These are phyloP conservation scores for Calliopum simillimum DNA, from an alignment of 2,888 invertebrate species.

Conservation along the genomic window DNA sequence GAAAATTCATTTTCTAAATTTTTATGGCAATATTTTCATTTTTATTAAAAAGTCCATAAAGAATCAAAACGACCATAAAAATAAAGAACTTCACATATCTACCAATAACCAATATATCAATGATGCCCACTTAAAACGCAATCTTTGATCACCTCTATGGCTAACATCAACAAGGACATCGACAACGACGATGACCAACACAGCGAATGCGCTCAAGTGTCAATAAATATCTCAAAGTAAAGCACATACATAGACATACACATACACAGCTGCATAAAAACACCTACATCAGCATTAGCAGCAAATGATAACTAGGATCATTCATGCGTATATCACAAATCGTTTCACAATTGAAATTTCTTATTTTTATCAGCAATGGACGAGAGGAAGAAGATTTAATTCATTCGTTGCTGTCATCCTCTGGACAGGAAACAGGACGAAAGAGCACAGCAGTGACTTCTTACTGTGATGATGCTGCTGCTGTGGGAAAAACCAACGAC, in stretches of 20 bases:
- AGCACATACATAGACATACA: background rate
- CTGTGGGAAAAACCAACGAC: background rate
- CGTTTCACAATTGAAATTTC: constrained; percentile 18
- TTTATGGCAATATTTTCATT: too few relatives aligned
- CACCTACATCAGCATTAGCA: background rate
- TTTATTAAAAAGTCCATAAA: too few relatives aligned
- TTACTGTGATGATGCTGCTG: background rate
- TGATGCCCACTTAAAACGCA: too few relatives aligned
- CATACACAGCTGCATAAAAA: background rate
- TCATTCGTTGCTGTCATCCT: background rate
- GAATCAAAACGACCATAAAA: too few relatives aligned
- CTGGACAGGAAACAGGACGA: background rate
- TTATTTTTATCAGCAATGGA: constrained; percentile 3
- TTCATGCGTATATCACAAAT: constrained; percentile 14
- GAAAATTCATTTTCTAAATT: too few relatives aligned
- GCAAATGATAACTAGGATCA: constrained; percentile 10
- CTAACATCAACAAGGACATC: background rate
- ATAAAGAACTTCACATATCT: too few relatives aligned
- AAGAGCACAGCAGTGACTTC: background rate
- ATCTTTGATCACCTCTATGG: too few relatives aligned
- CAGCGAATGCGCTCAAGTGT: background rate
- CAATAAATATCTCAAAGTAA: constrained; percentile 4
- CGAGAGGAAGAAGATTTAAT: background rate
- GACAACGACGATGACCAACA: background rate
- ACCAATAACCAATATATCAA: too few relatives aligned